These are phyloP conservation scores for Bettongia penicillata DNA, from an alignment of 2,113 vertebrate genomes.

Conservation along the genomic window DNA sequence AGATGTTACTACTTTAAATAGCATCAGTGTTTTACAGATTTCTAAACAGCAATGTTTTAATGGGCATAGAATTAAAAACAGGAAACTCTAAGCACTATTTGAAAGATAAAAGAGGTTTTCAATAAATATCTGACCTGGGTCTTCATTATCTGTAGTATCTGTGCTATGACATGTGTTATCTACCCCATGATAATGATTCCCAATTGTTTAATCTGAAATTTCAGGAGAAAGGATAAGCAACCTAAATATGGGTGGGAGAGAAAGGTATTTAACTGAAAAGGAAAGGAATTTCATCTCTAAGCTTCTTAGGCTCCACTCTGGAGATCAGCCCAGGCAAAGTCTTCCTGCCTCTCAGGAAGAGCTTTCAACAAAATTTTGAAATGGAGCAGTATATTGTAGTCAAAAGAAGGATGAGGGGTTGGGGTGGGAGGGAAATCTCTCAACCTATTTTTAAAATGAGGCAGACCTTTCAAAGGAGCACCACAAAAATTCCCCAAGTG, in stretches of 20 bases:
- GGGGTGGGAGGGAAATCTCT: not conserved
- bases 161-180: constrained; percentile 23
- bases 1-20: not conserved
- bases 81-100: constrained; percentile 13
- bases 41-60: not conserved
- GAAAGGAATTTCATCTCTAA: not conserved
- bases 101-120: not conserved
- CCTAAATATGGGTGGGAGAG: not conserved
- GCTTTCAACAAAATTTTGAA: not conserved
- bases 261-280: constrained; percentile 11
- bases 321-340: not conserved
- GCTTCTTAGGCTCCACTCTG: not conserved
- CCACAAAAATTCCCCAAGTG: not conserved
- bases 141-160: not conserved
- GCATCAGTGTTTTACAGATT: not conserved
- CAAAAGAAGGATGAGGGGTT: not conserved
- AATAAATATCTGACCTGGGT: not conserved
- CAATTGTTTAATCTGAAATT: not conserved
- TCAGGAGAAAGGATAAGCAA: constrained; percentile 18
- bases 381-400: not conserved
- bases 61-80: constrained; percentile 12
- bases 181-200: not conserved
- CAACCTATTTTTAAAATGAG: not conserved
- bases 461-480: not conserved
- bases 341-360: not conserved